Percentiles rank a stretch among this genome's conserved stretches.
These are phyloP conservation scores for Nyctereutes procyonoides DNA, from an alignment of 2,113 vertebrate species.

Conservation along the genomic window DNA sequence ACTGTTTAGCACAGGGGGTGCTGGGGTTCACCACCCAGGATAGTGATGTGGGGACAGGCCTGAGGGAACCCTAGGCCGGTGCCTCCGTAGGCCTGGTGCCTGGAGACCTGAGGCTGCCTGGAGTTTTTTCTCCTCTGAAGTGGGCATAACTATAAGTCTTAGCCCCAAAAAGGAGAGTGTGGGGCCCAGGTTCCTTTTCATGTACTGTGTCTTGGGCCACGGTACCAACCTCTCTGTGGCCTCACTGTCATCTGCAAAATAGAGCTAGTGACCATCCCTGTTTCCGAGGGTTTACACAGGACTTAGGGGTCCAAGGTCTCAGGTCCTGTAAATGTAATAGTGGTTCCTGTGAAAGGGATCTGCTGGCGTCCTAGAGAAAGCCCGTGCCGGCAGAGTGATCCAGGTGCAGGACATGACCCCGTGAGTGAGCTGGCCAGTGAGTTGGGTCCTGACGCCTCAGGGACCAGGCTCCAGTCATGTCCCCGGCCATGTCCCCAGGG, in stretches of 20 bases:
- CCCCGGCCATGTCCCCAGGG: not conserved
- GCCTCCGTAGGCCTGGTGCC: too few relatives aligned
- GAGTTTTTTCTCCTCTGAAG: not conserved
- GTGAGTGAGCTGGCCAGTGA: not conserved
- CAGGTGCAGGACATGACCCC: rapidly evolving
- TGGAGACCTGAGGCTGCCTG: not conserved
- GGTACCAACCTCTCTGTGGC: not conserved
- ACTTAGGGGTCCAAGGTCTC: not conserved
- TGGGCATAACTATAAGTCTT: too few relatives aligned
- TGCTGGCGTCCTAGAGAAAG: not conserved
- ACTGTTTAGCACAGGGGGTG: not conserved
- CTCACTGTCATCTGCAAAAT: not conserved
- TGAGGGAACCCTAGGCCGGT: too few relatives aligned
- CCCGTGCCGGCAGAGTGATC: not conserved
- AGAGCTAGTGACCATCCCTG: too few relatives aligned
- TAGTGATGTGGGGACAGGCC: too few relatives aligned
- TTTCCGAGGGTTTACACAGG: not conserved
- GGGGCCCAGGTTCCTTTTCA: not conserved
- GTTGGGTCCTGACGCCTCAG: not conserved
- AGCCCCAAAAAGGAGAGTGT: not conserved
- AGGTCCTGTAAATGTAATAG: not conserved
- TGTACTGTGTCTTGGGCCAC: not conserved
- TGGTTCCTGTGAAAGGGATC: not conserved
- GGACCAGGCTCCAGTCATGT: not conserved
- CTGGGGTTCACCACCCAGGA: not conserved